Evolutionary conservation across 2,888 invertebrate genomes (phyloP).

Genomic region (Myopa testacea): DNA sequence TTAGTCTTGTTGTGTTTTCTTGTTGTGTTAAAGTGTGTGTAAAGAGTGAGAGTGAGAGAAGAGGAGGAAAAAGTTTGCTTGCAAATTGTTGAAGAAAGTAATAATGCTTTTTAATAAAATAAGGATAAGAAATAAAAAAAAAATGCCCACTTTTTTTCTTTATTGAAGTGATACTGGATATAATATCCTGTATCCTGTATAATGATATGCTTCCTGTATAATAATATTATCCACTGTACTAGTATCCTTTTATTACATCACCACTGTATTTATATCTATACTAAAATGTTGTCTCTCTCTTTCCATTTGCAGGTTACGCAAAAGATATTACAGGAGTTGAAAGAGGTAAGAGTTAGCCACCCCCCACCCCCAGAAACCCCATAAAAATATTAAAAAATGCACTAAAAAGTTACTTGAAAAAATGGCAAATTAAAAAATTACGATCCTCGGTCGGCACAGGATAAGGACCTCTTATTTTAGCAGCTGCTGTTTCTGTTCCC

Average conservation of each 20-base stretch:
- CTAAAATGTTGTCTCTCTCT: conserved; percentile 31
- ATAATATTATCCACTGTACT: too few relatives aligned
- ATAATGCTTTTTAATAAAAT: too few relatives aligned
- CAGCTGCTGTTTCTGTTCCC: conserved; percentile 4
- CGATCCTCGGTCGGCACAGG: conserved; percentile 18
- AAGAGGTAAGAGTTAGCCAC: conserved; percentile 61
- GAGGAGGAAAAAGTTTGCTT: not conserved
- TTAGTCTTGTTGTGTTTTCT: conserved; percentile 26
- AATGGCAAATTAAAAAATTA: conserved; percentile 31
- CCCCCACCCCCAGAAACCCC: not conserved
- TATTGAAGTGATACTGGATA: too few relatives aligned
- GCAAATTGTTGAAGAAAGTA: not conserved
- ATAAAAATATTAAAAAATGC: conserved; percentile 4
- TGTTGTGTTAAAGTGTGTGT: not conserved
- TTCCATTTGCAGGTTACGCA: conserved; percentile 72
- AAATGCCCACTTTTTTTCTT: too few relatives aligned
- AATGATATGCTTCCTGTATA: too few relatives aligned
- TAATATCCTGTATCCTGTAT: too few relatives aligned
- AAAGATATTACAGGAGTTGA: conserved; percentile 69
- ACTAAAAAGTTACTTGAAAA: conserved; percentile 5
- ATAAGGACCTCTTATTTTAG: conserved; percentile 18
- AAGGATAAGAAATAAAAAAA: too few relatives aligned
- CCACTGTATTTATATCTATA: too few relatives aligned
- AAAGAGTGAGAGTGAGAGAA: conserved; percentile 9
- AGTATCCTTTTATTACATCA: too few relatives aligned